These are phyloP conservation scores for Melierax canorus DNA, from an alignment of 2,113 vertebrate genomes.

Conservation along the genomic window DNA sequence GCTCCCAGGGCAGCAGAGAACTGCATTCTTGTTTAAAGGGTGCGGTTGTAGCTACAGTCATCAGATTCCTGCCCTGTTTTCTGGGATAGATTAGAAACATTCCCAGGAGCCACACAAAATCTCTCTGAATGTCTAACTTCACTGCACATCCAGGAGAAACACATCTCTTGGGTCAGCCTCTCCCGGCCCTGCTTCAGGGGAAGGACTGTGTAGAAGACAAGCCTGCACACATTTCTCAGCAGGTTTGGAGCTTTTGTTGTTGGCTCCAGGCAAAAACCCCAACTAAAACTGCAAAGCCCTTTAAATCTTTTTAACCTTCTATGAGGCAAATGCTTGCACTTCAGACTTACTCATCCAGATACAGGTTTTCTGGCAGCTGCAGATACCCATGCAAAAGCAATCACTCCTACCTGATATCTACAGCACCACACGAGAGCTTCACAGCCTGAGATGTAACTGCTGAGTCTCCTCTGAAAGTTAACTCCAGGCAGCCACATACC, in stretches of 20 bases:
- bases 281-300: neutral
- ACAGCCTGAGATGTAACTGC: neutral
- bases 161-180: neutral
- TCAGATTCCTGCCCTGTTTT: neutral
- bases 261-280: neutral
- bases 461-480: neutral
- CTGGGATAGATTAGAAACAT: neutral
- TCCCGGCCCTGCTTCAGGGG: neutral
- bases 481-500: neutral
- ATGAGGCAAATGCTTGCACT: neutral
- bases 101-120: neutral
- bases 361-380: neutral
- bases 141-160: neutral
- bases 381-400: neutral
- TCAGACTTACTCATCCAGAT: neutral
- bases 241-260: neutral
- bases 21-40: neutral
- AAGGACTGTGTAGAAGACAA: neutral
- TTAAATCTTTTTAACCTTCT: neutral
- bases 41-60: neutral
- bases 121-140: neutral
- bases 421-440: neutral
- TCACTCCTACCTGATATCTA: neutral
- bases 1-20: neutral
- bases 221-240: neutral